phyloP scores from a whole-genome alignment of 1,140 invertebrate species.

The Mycetomoellerius zeteki region DNA sequence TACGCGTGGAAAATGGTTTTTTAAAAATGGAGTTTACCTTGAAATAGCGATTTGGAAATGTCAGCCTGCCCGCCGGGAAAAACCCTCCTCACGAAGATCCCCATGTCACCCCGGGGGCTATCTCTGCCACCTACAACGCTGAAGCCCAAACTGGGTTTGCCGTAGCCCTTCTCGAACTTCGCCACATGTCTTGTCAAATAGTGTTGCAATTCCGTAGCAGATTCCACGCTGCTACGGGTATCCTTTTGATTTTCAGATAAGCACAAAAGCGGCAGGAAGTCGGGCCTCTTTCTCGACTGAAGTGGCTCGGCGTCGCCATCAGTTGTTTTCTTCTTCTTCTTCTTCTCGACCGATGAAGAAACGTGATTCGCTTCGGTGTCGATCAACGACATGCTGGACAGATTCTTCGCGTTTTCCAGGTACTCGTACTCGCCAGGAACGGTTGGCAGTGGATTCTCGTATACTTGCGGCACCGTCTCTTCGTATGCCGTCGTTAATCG shows the following conservation, averaged over 20 bases:
- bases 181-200: slow-evolving; percentile 84
- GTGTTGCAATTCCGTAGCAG: slow-evolving; percentile 87
- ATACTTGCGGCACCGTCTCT: slow-evolving; percentile 83
- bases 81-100: slow-evolving; percentile 92
- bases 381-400: slow-evolving; percentile 79
- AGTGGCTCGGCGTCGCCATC: slow-evolving; percentile 21
- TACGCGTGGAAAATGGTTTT: neutral
- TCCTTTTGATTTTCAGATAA: slow-evolving; percentile 76
- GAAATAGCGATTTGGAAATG: slow-evolving; percentile 90
- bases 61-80: slow-evolving; percentile 91
- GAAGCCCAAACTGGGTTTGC: slow-evolving; percentile 91
- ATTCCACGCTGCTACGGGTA: slow-evolving; percentile 65
- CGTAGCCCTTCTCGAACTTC: slow-evolving; percentile 89
- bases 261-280: slow-evolving; percentile 81
- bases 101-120: slow-evolving; percentile 90
- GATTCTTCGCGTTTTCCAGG: slow-evolving; percentile 81
- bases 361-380: slow-evolving; percentile 72
- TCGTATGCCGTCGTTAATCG: slow-evolving; percentile 83
- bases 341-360: slow-evolving; percentile 11
- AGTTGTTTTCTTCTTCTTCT: slow-evolving; percentile 27
- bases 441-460: slow-evolving; percentile 70
- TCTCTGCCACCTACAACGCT: slow-evolving; percentile 92
- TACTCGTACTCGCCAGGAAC: slow-evolving; percentile 78
- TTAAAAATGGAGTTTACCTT: slow-evolving; percentile 87
- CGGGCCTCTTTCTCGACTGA: slow-evolving; percentile 79